A percentile compares a stretch with the other conserved stretches of the same genome.
Evolutionary conservation across 2,113 vertebrate species (phyloP).

Genomic region (Potamarius usumacintae): DNA sequence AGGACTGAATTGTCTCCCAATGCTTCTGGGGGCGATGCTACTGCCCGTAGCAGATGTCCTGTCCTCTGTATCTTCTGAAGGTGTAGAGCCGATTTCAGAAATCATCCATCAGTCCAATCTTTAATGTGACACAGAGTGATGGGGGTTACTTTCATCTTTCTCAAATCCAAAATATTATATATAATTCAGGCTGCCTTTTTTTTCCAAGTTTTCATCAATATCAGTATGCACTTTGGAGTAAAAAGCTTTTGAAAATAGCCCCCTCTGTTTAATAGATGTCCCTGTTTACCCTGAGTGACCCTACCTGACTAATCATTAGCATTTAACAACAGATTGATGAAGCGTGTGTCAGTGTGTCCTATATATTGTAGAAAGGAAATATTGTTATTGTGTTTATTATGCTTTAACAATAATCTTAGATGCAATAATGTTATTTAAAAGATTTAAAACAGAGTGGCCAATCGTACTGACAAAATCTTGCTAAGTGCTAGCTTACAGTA

Average conservation of each 20-base stretch:
- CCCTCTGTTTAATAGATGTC: slow-evolving; percentile 62
- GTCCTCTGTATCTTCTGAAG: slow-evolving; percentile 65
- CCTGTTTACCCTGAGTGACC: slow-evolving; percentile 32
- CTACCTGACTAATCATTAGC: slow-evolving; percentile 53
- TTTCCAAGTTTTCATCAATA: slow-evolving; percentile 30
- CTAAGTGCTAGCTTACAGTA: neutral
- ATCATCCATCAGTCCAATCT: slow-evolving; percentile 60
- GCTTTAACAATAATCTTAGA: neutral
- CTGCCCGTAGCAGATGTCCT: slow-evolving; percentile 75
- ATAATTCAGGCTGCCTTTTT: neutral
- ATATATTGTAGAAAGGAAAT: neutral
- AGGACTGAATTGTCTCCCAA: slow-evolving; percentile 76
- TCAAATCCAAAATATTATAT: slow-evolving; percentile 44
- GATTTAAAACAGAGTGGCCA: neutral
- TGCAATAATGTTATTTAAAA: neutral
- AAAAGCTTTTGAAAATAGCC: slow-evolving; percentile 79
- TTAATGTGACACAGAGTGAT: slow-evolving; percentile 56
- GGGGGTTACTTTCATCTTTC: slow-evolving; percentile 77
- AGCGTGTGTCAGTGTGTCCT: neutral
- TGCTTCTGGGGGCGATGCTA: slow-evolving; percentile 78
- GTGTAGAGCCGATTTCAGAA: slow-evolving; percentile 69
- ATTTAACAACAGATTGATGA: slow-evolving; percentile 11
- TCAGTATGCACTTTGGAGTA: slow-evolving; percentile 74
- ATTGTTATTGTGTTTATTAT: neutral
- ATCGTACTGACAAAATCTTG: neutral